Evolutionary conservation across 2,888 invertebrate genomes (phyloP), one percentile per base, ranked within the genome.

Genomic region (Drosophila anomelani): DNA sequence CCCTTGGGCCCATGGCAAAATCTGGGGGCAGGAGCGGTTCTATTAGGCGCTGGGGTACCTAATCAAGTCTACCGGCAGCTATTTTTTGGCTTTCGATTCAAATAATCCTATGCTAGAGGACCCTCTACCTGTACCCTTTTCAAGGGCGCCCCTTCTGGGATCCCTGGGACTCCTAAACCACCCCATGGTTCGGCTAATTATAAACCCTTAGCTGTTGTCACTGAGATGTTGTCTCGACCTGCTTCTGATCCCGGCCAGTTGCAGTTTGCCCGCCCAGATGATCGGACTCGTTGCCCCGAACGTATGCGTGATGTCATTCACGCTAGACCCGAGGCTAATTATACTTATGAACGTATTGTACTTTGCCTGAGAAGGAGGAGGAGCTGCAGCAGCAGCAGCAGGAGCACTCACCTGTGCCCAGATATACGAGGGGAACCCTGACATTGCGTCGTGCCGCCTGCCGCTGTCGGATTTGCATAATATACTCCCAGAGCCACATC

Each of bases 401-500:
- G 51, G 20, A 17, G 12, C 66, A 88, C 91, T 81, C 83, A 91
- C 91, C 91, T 80, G 73, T 64, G 66, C 91, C 91, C 55, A 90
- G 63, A 67, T 88, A 88, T 63, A 91, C 80, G 43, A 91, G 20
- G 36, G 86, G 82, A 71, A 83, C 86, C 63, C 81, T 67, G 59
- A 85, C 83, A 26, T 81, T 82, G 44, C 79, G 79, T 29, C 85
- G 83, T 36, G 73, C 75, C 32, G 77, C 77, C 47, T 85, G 80
- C 5, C 90, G 78, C 39, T 82, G 80, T 82, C 78, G 84, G 54
- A 86, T 78, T 60, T 64, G 74, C 80, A 90, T 83, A 80, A 91
- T 81, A 75, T 84, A 90, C 57, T 91, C 87, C 89, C 90, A 91
- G 75, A 91, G 72, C 86, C 89, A 90, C 91, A 91, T 91, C 76